A percentile compares a stretch with the other conserved stretches of the same genome.
These are phyloP conservation scores for Melanostoma scalare DNA, from an alignment of 2,888 invertebrate species.

Conservation along the genomic window DNA sequence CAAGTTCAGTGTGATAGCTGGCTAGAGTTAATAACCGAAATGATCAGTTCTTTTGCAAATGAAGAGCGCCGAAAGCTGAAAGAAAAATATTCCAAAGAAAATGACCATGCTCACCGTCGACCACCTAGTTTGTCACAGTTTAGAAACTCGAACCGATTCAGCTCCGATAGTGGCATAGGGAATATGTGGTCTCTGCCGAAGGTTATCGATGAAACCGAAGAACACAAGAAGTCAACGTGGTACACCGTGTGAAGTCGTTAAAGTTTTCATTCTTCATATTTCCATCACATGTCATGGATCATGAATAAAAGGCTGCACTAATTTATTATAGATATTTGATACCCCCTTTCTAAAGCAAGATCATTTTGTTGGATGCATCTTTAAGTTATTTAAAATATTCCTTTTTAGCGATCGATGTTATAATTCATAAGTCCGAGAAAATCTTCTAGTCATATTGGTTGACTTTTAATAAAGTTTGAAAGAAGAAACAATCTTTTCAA, in stretches of 20 bases:
- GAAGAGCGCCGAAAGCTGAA: slow-evolving; percentile 79
- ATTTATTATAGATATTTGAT: too few species aligned
- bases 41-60: slow-evolving; percentile 78
- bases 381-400: too few species aligned
- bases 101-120: slow-evolving; percentile 79
- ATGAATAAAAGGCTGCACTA: too few species aligned
- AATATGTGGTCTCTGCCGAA: slow-evolving; percentile 80
- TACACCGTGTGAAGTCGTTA: slow-evolving; percentile 75
- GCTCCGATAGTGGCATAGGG: slow-evolving; percentile 81
- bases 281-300: too few species aligned
- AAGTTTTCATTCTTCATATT: slow-evolving; percentile 44
- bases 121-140: slow-evolving; percentile 79
- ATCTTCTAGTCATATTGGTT: too few species aligned
- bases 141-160: slow-evolving; percentile 81
- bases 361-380: too few species aligned
- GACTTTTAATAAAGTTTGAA: too few species aligned
- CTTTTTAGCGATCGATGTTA: too few species aligned
- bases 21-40: slow-evolving; percentile 80
- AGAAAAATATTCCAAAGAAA: slow-evolving; percentile 78
- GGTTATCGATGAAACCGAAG: slow-evolving; percentile 76
- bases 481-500: too few species aligned
- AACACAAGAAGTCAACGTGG: slow-evolving; percentile 78
- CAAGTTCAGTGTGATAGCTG: slow-evolving; percentile 77
- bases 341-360: too few species aligned
- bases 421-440: too few species aligned